Conservation (phyloP, 2,113 vertebrate genomes). For the Istiophorus platypterus region DNA sequence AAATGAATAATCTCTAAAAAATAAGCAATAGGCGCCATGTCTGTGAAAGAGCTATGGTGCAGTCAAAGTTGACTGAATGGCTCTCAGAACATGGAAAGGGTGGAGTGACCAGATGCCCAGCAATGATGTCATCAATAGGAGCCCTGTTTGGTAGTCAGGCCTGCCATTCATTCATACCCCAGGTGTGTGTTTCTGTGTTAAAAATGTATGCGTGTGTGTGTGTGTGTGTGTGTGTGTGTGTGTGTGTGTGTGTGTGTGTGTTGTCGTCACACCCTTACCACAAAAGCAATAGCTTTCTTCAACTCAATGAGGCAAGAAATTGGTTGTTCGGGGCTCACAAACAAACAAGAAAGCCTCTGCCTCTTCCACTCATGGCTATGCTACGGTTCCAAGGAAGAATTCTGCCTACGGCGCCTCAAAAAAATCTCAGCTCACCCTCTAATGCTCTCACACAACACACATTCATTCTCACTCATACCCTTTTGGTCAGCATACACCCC, state of each 20-base stretch:
- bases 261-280: conserved; percentile 56
- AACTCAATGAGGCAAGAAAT: conserved; percentile 61
- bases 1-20: conserved; percentile 76
- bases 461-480: conserved; percentile 56
- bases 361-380: conserved; percentile 50
- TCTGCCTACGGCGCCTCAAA: conserved; percentile 49
- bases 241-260: conserved; percentile 1
- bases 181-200: conserved; percentile 58
- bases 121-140: conserved; percentile 85
- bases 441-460: conserved; percentile 60
- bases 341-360: conserved; percentile 48
- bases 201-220: conserved; percentile 7
- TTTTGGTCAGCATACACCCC: conserved; percentile 60
- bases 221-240: conserved; percentile 22
- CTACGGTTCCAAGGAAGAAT: conserved; percentile 61
- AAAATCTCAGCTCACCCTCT: conserved; percentile 59
- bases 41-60: conserved; percentile 67
- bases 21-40: conserved; percentile 67
- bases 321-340: conserved; percentile 25
- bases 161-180: conserved; percentile 70
- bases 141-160: conserved; percentile 78
- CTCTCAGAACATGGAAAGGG: conserved; percentile 75
- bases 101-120: conserved; percentile 77
- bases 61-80: conserved; percentile 57
- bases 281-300: conserved; percentile 59